Conservation (phyloP, 30 jellyfish, hydroid and myxozoan species). For the Phacellophora camtschatica region DNA sequence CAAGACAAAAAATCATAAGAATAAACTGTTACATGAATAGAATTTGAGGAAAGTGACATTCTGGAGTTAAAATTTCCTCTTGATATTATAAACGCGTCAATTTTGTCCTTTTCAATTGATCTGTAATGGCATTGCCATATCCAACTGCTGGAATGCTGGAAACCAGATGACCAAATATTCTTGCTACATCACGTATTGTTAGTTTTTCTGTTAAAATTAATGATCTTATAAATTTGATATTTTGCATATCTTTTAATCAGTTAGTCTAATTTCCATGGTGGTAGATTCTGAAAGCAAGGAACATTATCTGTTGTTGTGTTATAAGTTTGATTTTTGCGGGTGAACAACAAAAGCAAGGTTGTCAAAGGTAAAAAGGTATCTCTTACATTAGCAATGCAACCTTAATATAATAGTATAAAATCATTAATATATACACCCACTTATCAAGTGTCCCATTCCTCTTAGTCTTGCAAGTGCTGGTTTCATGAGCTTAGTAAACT, state of each 20-base stretch:
- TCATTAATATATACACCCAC: constrained; percentile 42
- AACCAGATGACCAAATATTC: constrained; percentile 23
- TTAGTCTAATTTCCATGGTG: constrained; percentile 17
- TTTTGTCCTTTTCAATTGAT: not conserved
- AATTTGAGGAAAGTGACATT: constrained; percentile 2
- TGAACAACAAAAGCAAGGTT: constrained; percentile 33
- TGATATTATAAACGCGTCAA: not conserved
- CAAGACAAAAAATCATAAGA: constrained; percentile 21
- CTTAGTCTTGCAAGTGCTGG: constrained; percentile 5
- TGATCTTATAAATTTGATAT: not conserved
- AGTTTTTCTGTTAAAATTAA: not conserved
- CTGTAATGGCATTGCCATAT: constrained; percentile 8
- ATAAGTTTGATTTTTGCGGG: constrained; percentile 43
- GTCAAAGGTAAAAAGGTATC: constrained; percentile 9
- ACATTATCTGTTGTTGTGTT: constrained; percentile 14
- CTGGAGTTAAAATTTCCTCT: not conserved
- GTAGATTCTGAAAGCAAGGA: constrained; percentile 44
- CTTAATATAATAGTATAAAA: not conserved
- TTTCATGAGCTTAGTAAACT: constrained; percentile 28
- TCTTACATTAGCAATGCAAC: constrained; percentile 8
- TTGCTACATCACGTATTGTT: constrained; percentile 11
- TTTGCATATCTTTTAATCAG: constrained; percentile 1
- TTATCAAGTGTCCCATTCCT: not conserved
- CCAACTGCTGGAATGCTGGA: constrained; percentile 63
- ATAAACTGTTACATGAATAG: not conserved